Evolutionary conservation across 2,113 vertebrate species (phyloP), one percentile per base, ranked within the genome.

Genomic region (Glareola pratincola): DNA sequence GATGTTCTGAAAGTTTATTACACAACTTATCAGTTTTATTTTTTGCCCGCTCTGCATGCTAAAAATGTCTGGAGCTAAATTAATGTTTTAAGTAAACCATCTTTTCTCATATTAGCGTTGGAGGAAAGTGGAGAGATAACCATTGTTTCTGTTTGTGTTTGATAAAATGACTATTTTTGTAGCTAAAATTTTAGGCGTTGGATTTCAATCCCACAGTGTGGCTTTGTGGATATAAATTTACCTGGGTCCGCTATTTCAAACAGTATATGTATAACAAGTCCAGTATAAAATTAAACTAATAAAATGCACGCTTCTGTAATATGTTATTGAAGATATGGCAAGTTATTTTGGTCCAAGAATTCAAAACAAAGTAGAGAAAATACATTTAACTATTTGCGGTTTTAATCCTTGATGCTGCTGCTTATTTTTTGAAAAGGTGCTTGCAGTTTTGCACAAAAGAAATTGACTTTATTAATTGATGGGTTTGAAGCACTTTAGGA

Each of bases 181-280:
- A 96, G 89, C 83, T 79, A 68, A 69, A 91, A 66, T 54, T 85
- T 90, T 26, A 66, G 60, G 86, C 79, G 76, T 83, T 89, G 71
- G 48, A 72, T 97, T 97, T 93, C 72, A 91, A 10, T 86, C 90
- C 86, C 88, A 78, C 73, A 60, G 50, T 73, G 57, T 94, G 95
- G 72, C 73, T 96, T 92, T 91, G 67, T 96, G 93, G 67, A 56
- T 95, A 75, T 56, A 51, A 91, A 85, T 94, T 76, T 81, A 51
- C 62, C 51, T 54, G 48, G 72, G 97, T 97, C 97, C 62, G 6
- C 67, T 86, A 98, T 97, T 98, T 98, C 97, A 98, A 94, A 69
- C 34, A 63, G 32, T 69, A 6, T 7, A 12, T 86, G 62, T 92
- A n/a, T 83, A 84, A 92, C 45, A 77, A 92, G 73, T 96, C 91